These are phyloP conservation scores for Cepphus grylle DNA, from an alignment of 2,113 vertebrate species.

Conservation along the genomic window DNA sequence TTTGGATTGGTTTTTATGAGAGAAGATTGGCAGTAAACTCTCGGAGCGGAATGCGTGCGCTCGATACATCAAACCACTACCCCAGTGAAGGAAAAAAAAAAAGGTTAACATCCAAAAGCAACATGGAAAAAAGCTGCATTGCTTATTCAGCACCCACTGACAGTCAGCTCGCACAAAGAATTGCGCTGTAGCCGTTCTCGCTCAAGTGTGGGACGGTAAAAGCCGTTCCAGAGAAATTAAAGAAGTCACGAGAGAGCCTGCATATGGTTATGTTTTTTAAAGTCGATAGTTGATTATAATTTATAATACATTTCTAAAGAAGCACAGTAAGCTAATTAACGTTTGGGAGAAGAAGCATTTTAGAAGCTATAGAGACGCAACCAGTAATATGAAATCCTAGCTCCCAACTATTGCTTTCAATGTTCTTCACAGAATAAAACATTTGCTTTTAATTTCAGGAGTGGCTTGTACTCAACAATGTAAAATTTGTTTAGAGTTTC, in stretches of 20 bases:
- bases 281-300: slow-evolving; percentile 45
- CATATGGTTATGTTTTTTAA: slow-evolving; percentile 1
- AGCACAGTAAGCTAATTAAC: slow-evolving; percentile 30
- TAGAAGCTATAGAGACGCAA: slow-evolving; percentile 63
- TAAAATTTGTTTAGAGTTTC: slow-evolving; percentile 72
- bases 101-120: background rate
- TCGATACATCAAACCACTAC: background rate
- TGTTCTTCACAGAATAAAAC: slow-evolving; percentile 71
- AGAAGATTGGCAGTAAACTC: background rate
- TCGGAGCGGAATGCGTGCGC: background rate
- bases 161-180: background rate
- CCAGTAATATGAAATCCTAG: slow-evolving; percentile 70
- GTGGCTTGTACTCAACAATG: slow-evolving; percentile 62
- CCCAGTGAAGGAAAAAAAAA: background rate
- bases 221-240: background rate
- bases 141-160: background rate
- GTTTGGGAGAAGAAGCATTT: slow-evolving; percentile 17
- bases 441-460: slow-evolving; percentile 85
- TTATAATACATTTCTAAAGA: slow-evolving; percentile 44
- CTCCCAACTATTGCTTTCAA: slow-evolving; percentile 65
- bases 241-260: background rate
- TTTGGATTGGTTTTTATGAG: background rate
- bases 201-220: background rate
- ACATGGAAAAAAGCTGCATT: background rate
- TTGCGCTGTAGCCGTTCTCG: background rate